phyloP scores from a whole-genome alignment of 1,140 invertebrate species.

The Babylonia areolata region DNA sequence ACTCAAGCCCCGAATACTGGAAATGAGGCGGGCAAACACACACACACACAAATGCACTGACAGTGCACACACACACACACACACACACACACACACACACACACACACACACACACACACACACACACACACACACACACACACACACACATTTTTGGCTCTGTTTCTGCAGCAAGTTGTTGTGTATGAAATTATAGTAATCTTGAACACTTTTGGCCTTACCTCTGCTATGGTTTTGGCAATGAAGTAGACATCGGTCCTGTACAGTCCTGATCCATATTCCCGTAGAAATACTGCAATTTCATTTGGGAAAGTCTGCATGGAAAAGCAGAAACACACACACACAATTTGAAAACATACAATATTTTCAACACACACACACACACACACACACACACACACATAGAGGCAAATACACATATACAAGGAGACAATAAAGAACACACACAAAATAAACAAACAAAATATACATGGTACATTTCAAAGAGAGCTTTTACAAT shows the following conservation, averaged over 20 bases:
- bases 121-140: background rate
- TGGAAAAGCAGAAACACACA: background rate
- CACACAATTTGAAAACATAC: too few relatives aligned
- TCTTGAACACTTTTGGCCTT: background rate
- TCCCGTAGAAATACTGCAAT: slow-evolving; percentile 94
- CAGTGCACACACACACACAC: background rate
- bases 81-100: background rate
- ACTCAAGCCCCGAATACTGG: too few relatives aligned
- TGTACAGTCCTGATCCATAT: slow-evolving; percentile 93
- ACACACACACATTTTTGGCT: background rate
- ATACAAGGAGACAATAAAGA: background rate
- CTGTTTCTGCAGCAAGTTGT: too few relatives aligned
- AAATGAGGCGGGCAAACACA: too few relatives aligned
- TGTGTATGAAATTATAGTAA: background rate
- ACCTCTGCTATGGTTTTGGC: slow-evolving; percentile 93
- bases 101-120: background rate
- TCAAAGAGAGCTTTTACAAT: too few relatives aligned
- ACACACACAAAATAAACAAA: too few relatives aligned
- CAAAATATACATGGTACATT: too few relatives aligned
- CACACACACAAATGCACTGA: too few relatives aligned
- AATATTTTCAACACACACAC: background rate
- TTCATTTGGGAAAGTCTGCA: slow-evolving; percentile 93
- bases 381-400: background rate
- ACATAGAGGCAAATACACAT: background rate
- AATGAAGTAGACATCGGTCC: slow-evolving; percentile 94